Evolutionary conservation across 2,113 vertebrate genomes (phyloP), one percentile per base, ranked within the genome.

Genomic region (Ictalurus furcatus): DNA sequence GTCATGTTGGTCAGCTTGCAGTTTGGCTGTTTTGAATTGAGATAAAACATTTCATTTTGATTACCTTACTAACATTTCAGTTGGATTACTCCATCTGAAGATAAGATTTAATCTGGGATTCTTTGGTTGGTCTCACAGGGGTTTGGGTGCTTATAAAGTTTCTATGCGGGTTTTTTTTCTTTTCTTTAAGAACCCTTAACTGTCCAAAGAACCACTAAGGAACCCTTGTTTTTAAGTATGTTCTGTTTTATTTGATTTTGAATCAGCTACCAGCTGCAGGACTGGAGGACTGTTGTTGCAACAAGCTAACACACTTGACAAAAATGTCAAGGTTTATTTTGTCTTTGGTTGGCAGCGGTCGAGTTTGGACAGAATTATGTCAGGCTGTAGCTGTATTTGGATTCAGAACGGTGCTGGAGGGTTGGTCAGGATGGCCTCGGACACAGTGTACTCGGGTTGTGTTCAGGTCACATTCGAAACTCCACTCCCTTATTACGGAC

Each of bases 251-350:
- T 40, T 48, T 7, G 44, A 40, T 61, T 40, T 25, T 0, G 1
- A 40, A 23, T 61, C 11, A 61, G 56, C n/a, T 30, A 58, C 25
- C 79, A 81, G 48, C 28, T 30, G 79, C 52, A 56, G 14, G 52
- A 30, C 52, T 81, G 48, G 40, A 0, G 4, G 12, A 44, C 34
- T 74, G 44, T 4, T 13, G 25, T 56, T 34, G 14, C n/a, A 48
- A 61, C 80, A 82, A 59, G 30, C 30, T 34, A 37, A 37, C n/a
- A 25, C 52, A 30, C n/a, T 81, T 58, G 6, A 58, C n/a, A 82
- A 82, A 82, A 59, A 82, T 59, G 80, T 82, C 80, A 82, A 82
- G 9, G 80, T 82, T 82, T 82, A 81, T 81, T 82, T 37, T 37
- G 80, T 23, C 54, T 59, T 34, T 44, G 78, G n/a, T 56, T 81